Evolutionary conservation across 2,888 invertebrate species (phyloP), one percentile per base, ranked within the genome.

Genomic region (Merodon equestris): DNA sequence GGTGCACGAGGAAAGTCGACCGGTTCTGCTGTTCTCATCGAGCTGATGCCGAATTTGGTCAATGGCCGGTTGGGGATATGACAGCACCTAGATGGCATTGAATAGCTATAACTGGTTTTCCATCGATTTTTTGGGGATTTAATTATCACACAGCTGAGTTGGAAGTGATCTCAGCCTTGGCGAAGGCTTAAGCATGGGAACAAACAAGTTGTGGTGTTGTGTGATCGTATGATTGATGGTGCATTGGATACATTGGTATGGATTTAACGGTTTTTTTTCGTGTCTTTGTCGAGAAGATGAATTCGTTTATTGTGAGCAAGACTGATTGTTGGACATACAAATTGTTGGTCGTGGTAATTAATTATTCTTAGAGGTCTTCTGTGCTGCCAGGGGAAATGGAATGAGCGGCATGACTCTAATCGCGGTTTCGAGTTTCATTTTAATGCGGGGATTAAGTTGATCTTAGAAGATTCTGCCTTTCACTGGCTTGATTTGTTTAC

Each of bases 91-190:
- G 27, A 14, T 61, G 70, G 70, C 61, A 56, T 71, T 63, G 71
- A 71, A 50, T 42, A 19, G 56, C 50, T n/a, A 53, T 51, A 72
- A 63, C 72, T 57, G 72, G 72, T 72, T 72, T 64, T 64, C 9
- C 9, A 36, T 45, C 10, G 40, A 18, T n/a, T 10, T 40, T 50
- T 56, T 38, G 56, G 50, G 56, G 50, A 51, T 57, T 54, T 51
- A 50, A 47, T 72, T 57, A 58, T 12, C 57, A 45, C 45, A 36
- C 48, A 54, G 53, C 56, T 50, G 63, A 57, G 48, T 36, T 57
- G 56, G 64, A 57, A 64, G 45, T 64, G 72, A 72, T 57, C 72
- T 64, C 72, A 64, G 58, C 72, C 54, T 40, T 51, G 57, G 57
- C 44, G 63, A 57, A 36, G 51, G 40, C 63, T 13, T 57, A 64